These are phyloP conservation scores for Argynnis bischoffii DNA, from an alignment of 2,888 invertebrate genomes.

Conservation along the genomic window DNA sequence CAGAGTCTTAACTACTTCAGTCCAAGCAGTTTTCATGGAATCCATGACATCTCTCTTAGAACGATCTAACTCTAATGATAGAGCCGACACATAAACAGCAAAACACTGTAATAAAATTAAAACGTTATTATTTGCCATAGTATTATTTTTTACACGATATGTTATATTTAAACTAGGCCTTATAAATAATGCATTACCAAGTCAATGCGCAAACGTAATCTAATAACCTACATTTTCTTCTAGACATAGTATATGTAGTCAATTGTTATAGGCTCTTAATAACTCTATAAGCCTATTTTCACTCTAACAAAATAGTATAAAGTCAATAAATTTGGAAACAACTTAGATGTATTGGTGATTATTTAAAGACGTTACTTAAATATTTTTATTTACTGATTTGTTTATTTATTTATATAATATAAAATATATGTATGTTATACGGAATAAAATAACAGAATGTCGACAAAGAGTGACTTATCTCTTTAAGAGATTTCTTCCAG, in stretches of 20 bases:
- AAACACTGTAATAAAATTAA: constrained; percentile 27
- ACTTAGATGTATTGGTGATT: no score
- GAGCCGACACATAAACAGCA: constrained; percentile 45
- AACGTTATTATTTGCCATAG: no score
- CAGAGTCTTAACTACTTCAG: constrained; percentile 62
- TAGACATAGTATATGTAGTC: neutral
- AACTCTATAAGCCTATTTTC: no score
- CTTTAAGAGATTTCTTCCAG: no score
- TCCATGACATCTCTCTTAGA: constrained; percentile 69
- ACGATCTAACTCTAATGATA: constrained; percentile 50
- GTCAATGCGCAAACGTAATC: neutral
- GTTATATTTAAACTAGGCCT: constrained; percentile 7
- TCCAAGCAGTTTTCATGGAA: constrained; percentile 68
- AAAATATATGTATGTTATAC: no score
- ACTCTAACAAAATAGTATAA: no score
- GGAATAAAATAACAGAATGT: no score
- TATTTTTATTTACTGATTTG: no score
- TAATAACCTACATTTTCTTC: neutral
- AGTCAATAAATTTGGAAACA: no score
- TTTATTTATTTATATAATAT: no score
- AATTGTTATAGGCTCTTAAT: neutral
- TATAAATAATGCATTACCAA: constrained; percentile 6
- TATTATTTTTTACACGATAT: neutral
- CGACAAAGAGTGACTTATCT: no score
- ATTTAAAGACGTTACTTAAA: no score